Evolutionary conservation across 2,113 vertebrate species (phyloP), one percentile per base, ranked within the genome.

Genomic region (Odocoileus hemionus): DNA sequence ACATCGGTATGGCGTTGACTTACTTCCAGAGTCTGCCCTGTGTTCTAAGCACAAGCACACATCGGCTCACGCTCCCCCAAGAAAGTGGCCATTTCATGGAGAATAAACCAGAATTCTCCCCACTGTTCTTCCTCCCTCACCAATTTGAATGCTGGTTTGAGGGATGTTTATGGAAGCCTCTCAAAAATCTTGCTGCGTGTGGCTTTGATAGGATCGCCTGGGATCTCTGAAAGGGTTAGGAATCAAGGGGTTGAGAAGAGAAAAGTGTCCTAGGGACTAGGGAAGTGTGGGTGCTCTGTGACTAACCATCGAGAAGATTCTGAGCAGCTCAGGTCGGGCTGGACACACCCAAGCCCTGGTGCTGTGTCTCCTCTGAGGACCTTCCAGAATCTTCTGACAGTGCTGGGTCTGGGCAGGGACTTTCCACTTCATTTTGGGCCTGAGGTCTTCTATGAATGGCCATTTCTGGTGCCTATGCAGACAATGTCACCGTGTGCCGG

Each of bases 401-500:
- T 36, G 45, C 36, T 12, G 47, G 30, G 5, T 12, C 60, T 86
- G 21, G 25, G 70, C 7, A 47, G 5, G 28, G 74, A 30, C 11
- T 89, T 52, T 36, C 58, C n/a, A 10, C 10, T 15, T 50, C 36
- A 15, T 14, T 54, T 21, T 39, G 15, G 2, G 43, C 36, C 6
- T 55, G 64, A 25, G 3, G 43, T 19, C 26, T 28, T 21, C 47
- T 2, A 1, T 7, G 25, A n/a, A 52, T 1, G 52, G 54, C 10
- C 4, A 64, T 14, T 79, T 76, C 39, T 19, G 30, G 19, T 19
- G 16, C 3, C 11, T 16, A 15, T 23, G 14, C 5, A 80, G 55
- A 43, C 39, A 2, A 0, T 67, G 57, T 12, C 17, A 19, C 7
- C 16, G 50, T 0, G 2, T 26, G 7, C 10, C 25, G 64, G 23